Conservation (phyloP, 2,888 invertebrate species). For the Spodoptera littoralis region DNA sequence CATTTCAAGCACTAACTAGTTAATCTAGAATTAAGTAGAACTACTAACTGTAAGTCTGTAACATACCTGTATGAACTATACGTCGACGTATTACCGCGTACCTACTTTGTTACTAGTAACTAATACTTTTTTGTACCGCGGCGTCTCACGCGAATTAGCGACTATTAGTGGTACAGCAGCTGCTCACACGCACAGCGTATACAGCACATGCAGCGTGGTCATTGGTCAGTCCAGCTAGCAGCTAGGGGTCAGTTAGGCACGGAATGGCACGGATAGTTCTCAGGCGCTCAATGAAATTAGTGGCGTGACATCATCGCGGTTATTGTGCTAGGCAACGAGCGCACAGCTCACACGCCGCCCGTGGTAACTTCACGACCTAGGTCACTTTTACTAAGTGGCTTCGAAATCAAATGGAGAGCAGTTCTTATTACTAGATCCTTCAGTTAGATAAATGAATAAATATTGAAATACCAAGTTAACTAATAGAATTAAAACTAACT, state of each 20-base stretch:
- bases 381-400: neutral
- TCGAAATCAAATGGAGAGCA: too few relatives aligned
- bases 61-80: too few relatives aligned
- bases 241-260: neutral
- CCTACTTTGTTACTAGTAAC: too few relatives aligned
- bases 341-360: slow-evolving; percentile 20
- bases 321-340: slow-evolving; percentile 45
- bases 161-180: slow-evolving; percentile 20
- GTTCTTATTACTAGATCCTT: too few relatives aligned
- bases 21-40: too few relatives aligned
- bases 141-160: slow-evolving; percentile 37
- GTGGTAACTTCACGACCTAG: slow-evolving; percentile 29
- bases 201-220: slow-evolving; percentile 10
- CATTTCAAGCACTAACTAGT: too few relatives aligned
- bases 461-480: too few relatives aligned
- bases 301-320: slow-evolving; percentile 69
- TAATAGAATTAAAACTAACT: too few relatives aligned
- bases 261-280: slow-evolving; percentile 15
- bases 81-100: too few relatives aligned
- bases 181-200: neutral
- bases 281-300: slow-evolving; percentile 63
- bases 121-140: too few relatives aligned
- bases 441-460: too few relatives aligned
- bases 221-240: slow-evolving; percentile 19
- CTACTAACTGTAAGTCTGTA: too few relatives aligned